Evolutionary conservation across 2,113 vertebrate species (phyloP), one percentile per base, ranked within the genome.

Genomic region (Anoura caudifer): DNA sequence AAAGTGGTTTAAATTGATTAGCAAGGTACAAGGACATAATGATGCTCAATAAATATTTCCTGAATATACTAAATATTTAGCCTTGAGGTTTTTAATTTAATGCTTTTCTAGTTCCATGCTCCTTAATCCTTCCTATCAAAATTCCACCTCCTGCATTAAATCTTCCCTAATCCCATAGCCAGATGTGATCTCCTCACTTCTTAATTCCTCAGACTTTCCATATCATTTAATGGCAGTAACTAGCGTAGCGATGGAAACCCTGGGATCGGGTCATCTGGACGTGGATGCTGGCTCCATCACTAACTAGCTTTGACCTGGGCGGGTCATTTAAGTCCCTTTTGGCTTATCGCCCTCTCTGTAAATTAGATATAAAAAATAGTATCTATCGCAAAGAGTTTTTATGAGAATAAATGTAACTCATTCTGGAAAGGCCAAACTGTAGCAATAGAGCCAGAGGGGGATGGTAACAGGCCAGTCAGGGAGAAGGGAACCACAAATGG

Each of bases 11-110:
- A 38, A 86, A 81, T 16, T 86, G 31, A 91, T 95, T 89, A 89
- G n/a, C 54, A 87, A 90, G 22, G 33, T 69, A 63, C 45, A 65
- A 97, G 56, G n/a, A 38, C 13, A 73, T 93, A 92, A 43, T 87
- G 33, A 73, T 95, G 47, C 28, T 93, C 91, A 86, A 63, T 91
- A 95, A 93, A 75, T 87, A 76, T 91, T 95, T 95, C n/a, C 90
- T 95, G 36, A 93, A 86, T 79, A 82, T 19, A 70, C 89, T 90
- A 90, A 93, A 88, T 84, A 77, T 82, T 79, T 91, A 87, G 47
- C 83, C 61, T 79, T 79, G 15, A 91, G 52, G 28, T 82, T 89
- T 94, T 96, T 88, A 72, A 89, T 91, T 82, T 73, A 83, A 54
- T 93, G 61, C 75, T 95, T 89, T 91, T 91, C 61, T 93, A 82